Conservation (phyloP, 2,113 vertebrate genomes). For the Notothenia rossii region DNA sequence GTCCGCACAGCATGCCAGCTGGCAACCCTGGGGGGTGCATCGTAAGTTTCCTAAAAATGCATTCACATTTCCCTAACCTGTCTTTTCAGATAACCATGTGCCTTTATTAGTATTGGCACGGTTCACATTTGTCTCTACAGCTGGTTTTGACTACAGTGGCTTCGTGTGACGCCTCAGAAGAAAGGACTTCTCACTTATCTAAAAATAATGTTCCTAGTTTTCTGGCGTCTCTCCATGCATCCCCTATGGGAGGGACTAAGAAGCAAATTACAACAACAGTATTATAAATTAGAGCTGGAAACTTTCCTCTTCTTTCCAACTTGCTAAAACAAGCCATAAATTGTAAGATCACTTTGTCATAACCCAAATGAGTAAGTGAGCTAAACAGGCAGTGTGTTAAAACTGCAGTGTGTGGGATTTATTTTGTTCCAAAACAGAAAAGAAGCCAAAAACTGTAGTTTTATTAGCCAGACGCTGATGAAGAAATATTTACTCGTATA, state of each 20-base stretch:
- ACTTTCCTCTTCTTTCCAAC: background rate
- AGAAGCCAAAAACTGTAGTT: background rate
- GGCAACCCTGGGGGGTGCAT: background rate
- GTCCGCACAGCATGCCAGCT: background rate
- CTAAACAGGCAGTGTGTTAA: background rate
- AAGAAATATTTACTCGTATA: background rate
- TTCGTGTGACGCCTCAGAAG: too few relatives aligned
- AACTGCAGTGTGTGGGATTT: background rate
- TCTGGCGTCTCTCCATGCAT: too few relatives aligned
- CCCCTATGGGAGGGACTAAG: too few relatives aligned
- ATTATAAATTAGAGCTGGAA: background rate
- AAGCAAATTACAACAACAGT: background rate
- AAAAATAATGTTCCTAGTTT: too few relatives aligned
- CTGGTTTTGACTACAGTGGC: too few relatives aligned
- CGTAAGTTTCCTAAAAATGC: too few relatives aligned
- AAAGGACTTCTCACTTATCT: too few relatives aligned
- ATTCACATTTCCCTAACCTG: too few relatives aligned
- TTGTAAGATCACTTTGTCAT: background rate
- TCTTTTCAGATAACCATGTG: too few relatives aligned
- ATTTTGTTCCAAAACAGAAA: background rate
- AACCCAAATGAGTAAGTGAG: background rate
- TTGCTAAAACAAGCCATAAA: conserved; percentile 4
- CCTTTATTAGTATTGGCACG: too few relatives aligned
- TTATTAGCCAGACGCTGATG: background rate
- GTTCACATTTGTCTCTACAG: too few relatives aligned